These are phyloP conservation scores for Shinisaurus crocodilurus DNA, from an alignment of 2,113 vertebrate species.

Conservation along the genomic window DNA sequence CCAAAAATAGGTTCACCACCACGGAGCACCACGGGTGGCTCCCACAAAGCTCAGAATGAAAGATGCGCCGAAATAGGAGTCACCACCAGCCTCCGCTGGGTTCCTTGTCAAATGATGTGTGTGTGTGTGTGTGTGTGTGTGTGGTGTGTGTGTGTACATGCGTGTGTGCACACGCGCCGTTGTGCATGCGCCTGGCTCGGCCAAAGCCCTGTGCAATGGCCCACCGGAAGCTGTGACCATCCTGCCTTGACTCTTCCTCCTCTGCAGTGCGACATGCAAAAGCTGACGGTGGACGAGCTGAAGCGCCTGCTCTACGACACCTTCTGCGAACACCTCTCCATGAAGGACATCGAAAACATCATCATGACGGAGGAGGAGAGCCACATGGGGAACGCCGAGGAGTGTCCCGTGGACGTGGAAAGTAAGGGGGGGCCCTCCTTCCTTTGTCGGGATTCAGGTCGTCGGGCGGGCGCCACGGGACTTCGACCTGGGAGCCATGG, in stretches of 20 bases:
- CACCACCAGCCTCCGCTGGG: no score
- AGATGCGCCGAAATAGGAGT: no score
- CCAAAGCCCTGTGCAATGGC: accelerated
- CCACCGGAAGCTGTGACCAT: not conserved
- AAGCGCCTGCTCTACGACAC: conserved; percentile 96
- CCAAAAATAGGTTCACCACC: no score
- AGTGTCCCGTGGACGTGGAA: conserved; percentile 96
- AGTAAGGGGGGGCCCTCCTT: conserved; percentile 87
- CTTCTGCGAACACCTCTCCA: conserved; percentile 97
- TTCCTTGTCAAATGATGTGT: no score
- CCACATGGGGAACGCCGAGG: conserved; percentile 92
- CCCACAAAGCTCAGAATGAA: no score
- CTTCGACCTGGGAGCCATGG: not conserved
- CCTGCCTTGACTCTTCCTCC: accelerated
- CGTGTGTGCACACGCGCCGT: not conserved
- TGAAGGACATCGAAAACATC: conserved; percentile 99
- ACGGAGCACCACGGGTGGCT: no score
- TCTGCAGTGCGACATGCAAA: conserved; percentile 96
- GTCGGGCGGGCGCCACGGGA: not conserved
- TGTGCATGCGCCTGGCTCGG: not conserved
- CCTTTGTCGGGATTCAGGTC: not conserved
- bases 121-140: no score
- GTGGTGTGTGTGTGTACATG: no score
- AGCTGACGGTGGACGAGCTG: conserved; percentile 96
- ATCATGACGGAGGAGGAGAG: conserved; percentile 98